phyloP scores from a whole-genome alignment of 2,888 invertebrate genomes.

The Idaea biselata region DNA sequence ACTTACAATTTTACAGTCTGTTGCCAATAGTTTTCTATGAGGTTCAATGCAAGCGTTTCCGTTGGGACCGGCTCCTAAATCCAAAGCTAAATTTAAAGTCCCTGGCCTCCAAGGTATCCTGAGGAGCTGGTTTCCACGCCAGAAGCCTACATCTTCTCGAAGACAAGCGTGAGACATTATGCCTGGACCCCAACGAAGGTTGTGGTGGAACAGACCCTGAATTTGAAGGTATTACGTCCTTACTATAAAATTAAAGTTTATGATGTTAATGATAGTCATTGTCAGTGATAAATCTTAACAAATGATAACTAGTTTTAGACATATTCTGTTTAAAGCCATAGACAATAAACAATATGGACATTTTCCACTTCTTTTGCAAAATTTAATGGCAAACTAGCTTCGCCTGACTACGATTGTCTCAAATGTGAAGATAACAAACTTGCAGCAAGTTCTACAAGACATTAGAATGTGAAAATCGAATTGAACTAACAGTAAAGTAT shows the following conservation, averaged over 20 bases:
- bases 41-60: constrained; percentile 40
- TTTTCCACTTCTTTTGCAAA: no score
- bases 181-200: constrained; percentile 81
- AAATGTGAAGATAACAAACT: no score
- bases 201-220: constrained; percentile 75
- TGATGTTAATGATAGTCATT: no score
- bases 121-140: constrained; percentile 70
- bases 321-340: no score
- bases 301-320: no score
- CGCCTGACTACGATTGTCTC: no score
- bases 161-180: constrained; percentile 62
- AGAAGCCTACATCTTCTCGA: constrained; percentile 78
- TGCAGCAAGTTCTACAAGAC: no score
- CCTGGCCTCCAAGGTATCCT: constrained; percentile 64
- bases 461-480: no score
- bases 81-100: constrained; percentile 44
- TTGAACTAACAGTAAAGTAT: constrained; percentile 50
- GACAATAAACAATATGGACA: no score
- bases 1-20: constrained; percentile 37
- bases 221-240: background rate
- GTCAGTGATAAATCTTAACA: no score
- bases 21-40: constrained; percentile 41
- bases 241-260: no score
- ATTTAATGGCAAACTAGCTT: no score
- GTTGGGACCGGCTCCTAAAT: constrained; percentile 34